These are phyloP conservation scores for Pseudonaja textilis DNA, from an alignment of 2,113 vertebrate genomes.

Conservation along the genomic window DNA sequence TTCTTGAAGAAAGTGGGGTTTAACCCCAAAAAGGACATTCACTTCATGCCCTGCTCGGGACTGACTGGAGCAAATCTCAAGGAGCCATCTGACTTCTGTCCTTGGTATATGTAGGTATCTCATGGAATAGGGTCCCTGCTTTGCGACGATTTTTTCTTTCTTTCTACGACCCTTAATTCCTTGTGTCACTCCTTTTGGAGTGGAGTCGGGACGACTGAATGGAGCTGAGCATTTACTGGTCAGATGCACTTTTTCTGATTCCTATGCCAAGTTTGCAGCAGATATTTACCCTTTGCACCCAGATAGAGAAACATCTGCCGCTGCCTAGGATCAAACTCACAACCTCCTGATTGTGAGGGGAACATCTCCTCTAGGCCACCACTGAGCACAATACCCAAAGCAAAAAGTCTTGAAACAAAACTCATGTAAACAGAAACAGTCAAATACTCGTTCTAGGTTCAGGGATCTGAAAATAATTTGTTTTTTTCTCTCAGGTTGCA, in stretches of 20 bases:
- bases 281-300: no score
- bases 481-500: no score
- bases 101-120: constrained; percentile 95
- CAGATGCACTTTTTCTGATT: no score
- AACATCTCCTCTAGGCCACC: no score
- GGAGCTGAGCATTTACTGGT: not conserved
- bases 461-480: not conserved
- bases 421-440: not conserved
- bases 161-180: not conserved
- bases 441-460: not conserved
- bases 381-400: no score
- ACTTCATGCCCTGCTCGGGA: constrained; percentile 99
- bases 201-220: not conserved
- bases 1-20: constrained; percentile 99
- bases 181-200: not conserved
- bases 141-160: not conserved
- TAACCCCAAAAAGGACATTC: constrained; percentile 99
- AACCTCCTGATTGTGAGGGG: no score
- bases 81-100: constrained; percentile 87
- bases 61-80: constrained; percentile 97
- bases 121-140: not conserved
- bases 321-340: no score
- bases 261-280: no score
- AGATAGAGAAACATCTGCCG: no score
- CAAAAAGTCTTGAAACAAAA: no score